Evolutionary conservation across 53 echinoderm and acorn worm genomes (phyloP).

Genomic region (Patiria pectinifera): DNA sequence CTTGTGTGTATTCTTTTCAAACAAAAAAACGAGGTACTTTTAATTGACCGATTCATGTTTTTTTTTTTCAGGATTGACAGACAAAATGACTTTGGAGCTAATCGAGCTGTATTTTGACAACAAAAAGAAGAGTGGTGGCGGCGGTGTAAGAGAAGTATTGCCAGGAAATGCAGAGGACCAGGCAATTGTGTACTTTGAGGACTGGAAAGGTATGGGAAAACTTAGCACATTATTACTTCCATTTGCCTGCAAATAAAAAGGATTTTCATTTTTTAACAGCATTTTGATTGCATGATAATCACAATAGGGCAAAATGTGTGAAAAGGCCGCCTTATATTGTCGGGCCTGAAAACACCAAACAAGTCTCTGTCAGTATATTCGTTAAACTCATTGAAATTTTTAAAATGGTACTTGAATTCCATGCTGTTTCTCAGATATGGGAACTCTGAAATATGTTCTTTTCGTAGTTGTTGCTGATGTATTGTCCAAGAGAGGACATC

Average conservation of each 20-base stretch:
- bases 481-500: conserved; percentile 10
- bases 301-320: too few relatives aligned
- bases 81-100: conserved; percentile 15
- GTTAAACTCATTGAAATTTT: too few relatives aligned
- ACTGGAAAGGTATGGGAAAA: conserved; percentile 40
- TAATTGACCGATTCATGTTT: neutral
- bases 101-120: conserved; percentile 67
- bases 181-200: conserved; percentile 62
- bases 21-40: neutral
- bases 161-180: neutral
- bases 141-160: conserved; percentile 39
- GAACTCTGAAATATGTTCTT: neutral
- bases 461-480: conserved; percentile 40
- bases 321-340: too few relatives aligned
- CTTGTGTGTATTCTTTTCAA: neutral
- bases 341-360: too few relatives aligned
- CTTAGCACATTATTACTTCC: neutral
- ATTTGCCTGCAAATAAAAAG: neutral
- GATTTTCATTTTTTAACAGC: too few relatives aligned
- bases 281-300: too few relatives aligned
- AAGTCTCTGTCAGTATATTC: too few relatives aligned
- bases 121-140: conserved; percentile 61
- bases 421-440: too few relatives aligned
- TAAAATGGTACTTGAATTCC: too few relatives aligned
- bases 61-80: conserved; percentile 11